Evolutionary conservation across 2,888 invertebrate species (phyloP).

Genomic region (Macrosoma leucophasiata): DNA sequence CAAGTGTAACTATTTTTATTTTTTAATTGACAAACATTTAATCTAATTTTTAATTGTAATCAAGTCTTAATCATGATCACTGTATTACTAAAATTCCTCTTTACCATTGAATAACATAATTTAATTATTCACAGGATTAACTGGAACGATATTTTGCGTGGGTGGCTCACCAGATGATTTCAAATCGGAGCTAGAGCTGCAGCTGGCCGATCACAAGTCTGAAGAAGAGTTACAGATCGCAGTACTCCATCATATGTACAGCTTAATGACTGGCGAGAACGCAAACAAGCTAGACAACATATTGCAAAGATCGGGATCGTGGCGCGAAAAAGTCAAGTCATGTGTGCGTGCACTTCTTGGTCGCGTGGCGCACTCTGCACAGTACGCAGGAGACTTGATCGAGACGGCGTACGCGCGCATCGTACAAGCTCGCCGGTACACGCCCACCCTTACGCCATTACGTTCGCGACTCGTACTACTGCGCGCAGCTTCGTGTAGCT

Average conservation of each 20-base stretch:
- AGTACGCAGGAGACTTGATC: conserved; percentile 40
- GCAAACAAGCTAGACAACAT: background rate
- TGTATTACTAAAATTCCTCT: too few species aligned
- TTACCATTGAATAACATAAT: too few species aligned
- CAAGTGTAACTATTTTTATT: too few species aligned
- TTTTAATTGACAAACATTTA: too few species aligned
- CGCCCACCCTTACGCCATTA: conserved; percentile 20
- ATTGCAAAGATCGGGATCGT: conserved; percentile 16
- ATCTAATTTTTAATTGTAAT: too few species aligned
- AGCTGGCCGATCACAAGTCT: conserved; percentile 29
- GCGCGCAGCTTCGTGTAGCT: conserved; percentile 26
- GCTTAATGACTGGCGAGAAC: conserved; percentile 31
- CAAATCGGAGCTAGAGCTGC: conserved; percentile 28
- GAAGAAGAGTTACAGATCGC: conserved; percentile 38
- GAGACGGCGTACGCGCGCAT: conserved; percentile 35
- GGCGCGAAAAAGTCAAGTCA: conserved; percentile 35
- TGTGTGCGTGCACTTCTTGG: conserved; percentile 37
- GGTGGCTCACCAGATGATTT: conserved; percentile 41
- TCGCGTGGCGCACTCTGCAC: conserved; percentile 39
- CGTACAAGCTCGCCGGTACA: conserved; percentile 21
- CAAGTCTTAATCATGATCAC: too few species aligned
- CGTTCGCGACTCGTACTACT: conserved; percentile 35
- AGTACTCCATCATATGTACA: conserved; percentile 40
- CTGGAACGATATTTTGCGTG: conserved; percentile 46
- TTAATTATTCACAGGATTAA: conserved; percentile 35